Evolutionary conservation across 1,140 invertebrate genomes (phyloP).

Genomic region (Neocloeon triangulifer): DNA sequence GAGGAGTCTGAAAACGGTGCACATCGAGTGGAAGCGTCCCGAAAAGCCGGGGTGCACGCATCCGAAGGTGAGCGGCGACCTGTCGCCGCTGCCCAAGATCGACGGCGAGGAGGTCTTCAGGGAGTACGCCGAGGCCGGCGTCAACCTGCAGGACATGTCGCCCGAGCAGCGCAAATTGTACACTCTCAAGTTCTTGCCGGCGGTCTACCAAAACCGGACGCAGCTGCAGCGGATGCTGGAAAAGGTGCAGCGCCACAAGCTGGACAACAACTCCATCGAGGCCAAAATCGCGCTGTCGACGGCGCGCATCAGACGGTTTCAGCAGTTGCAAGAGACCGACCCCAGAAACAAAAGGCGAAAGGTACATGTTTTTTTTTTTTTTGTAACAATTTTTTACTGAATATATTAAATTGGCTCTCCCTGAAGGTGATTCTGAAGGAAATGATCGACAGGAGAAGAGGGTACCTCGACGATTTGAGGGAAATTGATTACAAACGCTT

Average conservation of each 20-base stretch:
- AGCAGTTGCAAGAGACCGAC: too few species aligned
- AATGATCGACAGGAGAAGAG: slow-evolving; percentile 51
- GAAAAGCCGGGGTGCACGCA: slow-evolving; percentile 24
- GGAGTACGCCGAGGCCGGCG: slow-evolving; percentile 19
- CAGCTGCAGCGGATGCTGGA: too few species aligned
- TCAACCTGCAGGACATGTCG: too few species aligned
- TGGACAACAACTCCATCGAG: too few species aligned
- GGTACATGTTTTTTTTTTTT: slow-evolving; percentile 7
- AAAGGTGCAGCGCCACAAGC: too few species aligned
- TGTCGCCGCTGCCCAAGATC: slow-evolving; percentile 18
- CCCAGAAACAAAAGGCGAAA: too few species aligned
- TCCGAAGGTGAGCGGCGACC: slow-evolving; percentile 31
- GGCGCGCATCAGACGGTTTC: too few species aligned
- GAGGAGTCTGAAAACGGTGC: slow-evolving; percentile 25
- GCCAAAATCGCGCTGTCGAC: too few species aligned
- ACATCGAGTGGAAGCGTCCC: slow-evolving; percentile 37
- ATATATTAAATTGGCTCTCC: too few species aligned
- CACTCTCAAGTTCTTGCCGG: too few species aligned
- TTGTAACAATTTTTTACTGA: slow-evolving; percentile 1
- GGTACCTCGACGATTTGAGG: slow-evolving; percentile 38
- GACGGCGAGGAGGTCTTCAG: slow-evolving; percentile 15
- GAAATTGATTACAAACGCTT: slow-evolving; percentile 58
- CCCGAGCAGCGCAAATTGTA: too few species aligned
- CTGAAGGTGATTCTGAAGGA: slow-evolving; percentile 35
- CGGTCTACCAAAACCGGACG: too few species aligned